Conservation (phyloP, 2,888 invertebrate genomes). For the Drosophila multiciliata region DNA sequence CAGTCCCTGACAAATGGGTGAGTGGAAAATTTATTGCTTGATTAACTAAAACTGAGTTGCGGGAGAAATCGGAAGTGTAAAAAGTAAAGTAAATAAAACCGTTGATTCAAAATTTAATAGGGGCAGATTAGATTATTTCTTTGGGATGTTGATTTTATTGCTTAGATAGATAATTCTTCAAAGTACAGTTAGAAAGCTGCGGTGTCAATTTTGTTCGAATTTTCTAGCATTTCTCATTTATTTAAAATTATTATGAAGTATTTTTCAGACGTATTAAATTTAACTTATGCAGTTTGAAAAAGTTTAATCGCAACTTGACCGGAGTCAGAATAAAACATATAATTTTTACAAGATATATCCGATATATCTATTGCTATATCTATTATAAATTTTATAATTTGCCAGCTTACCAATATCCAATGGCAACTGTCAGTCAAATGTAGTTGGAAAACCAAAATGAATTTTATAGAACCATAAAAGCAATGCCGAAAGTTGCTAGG, state of each 20-base stretch:
- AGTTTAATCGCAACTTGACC: not conserved
- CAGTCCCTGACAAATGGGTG: slow-evolving; percentile 82
- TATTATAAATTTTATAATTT: not conserved
- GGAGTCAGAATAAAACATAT: not conserved
- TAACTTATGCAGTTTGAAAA: not conserved
- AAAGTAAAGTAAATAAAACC: not conserved
- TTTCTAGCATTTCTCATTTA: not conserved
- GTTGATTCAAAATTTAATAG: not conserved
- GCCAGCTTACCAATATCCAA: not conserved
- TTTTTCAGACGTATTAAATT: not conserved
- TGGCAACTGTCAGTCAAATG: not conserved
- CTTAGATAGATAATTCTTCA: not conserved
- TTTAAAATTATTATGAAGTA: not conserved
- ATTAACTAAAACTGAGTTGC: no score
- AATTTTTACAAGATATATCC: not conserved
- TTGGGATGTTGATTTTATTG: not conserved
- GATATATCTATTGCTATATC: not conserved
- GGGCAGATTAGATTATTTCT: not conserved
- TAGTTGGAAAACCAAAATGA: not conserved
- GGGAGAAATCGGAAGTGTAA: not conserved
- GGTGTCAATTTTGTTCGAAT: not conserved
- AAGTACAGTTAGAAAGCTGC: not conserved
- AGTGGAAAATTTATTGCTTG: slow-evolving; percentile 47
- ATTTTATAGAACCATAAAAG: not conserved
- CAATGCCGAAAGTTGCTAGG: not conserved